Evolutionary conservation across 2,113 vertebrate genomes (phyloP), one percentile per base, ranked within the genome.

Genomic region (Cryptotis parvus): DNA sequence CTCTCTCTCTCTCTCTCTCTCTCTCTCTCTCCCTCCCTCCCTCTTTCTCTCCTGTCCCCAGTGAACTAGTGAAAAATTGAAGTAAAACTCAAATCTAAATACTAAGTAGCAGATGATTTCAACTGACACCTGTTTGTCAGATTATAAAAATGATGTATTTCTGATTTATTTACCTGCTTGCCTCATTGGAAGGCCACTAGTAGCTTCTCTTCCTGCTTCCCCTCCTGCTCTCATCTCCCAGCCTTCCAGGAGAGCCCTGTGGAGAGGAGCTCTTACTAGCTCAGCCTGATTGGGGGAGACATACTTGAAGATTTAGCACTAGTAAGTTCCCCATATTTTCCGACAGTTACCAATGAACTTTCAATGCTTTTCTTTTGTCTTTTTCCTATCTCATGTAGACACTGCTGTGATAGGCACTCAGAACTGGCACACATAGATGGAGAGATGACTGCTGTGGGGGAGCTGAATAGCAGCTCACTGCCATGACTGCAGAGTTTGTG

Each of bases 71-170:
- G 55, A 58, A 58, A 58, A 58, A 18, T 6, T 58, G 55, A 20
- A 10, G 84, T 2, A 49, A 45, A 72, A 78, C 76, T 39, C 14
- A 72, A 90, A 87, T 55, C 5, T 5, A 45, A 73, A 74, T 22
- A 55, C 35, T 52, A 49, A 65, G 31, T 29, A 81, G 52, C 80
- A 63, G 43, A 31, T 87, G 75, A 93, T 80, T 89, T 94, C 87
- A 70, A 2, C 35, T 18, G 52, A 6, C 31, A 84, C 0, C 76
- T 55, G 49, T 86, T 88, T 66, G 27, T 58, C 68, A 35, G 84
- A 9, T 69, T 66, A 55, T n/a, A 84, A 68, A 83, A 87, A 43
- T 37, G 58, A 49, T 41, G 35, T 58, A 35, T 68, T 70, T 73
- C 43, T 35, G n/a, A 70, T 75, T 43, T 41, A 3, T 31, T 55